Evolutionary conservation across 2,888 invertebrate species (phyloP).

Genomic region (Gonocerus acuteangulatus): DNA sequence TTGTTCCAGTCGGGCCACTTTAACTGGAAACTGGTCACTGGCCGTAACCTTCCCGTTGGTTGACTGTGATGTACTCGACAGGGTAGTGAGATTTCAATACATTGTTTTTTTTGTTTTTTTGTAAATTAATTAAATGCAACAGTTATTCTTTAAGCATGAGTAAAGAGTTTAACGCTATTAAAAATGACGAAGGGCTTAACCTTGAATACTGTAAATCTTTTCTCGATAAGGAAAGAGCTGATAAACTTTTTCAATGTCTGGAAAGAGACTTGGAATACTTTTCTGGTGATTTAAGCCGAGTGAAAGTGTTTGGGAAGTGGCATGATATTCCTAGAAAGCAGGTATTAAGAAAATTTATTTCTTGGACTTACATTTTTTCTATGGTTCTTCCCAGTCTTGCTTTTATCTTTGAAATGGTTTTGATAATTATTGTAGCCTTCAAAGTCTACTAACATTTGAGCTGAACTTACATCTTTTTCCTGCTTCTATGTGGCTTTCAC

Average conservation of each 20-base stretch:
- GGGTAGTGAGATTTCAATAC: no score
- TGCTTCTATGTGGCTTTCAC: no score
- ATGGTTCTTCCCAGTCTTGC: no score
- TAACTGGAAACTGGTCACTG: no score
- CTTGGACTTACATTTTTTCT: background rate
- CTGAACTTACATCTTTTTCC: no score
- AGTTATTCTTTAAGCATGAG: no score
- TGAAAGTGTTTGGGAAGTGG: slow-evolving; percentile 58
- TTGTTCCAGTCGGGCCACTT: no score
- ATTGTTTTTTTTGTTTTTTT: no score
- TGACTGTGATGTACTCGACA: no score
- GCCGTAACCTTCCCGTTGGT: no score
- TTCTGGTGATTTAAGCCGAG: slow-evolving; percentile 54
- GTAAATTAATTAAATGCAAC: no score
- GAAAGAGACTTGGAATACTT: slow-evolving; percentile 55
- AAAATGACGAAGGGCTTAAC: slow-evolving; percentile 49
- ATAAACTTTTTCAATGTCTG: slow-evolving; percentile 47
- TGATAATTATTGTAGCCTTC: background rate
- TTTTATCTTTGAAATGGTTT: background rate
- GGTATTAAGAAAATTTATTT: slow-evolving; percentile 41
- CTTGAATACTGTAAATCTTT: slow-evolving; percentile 48
- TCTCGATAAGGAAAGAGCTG: slow-evolving; percentile 43
- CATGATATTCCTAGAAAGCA: slow-evolving; percentile 60
- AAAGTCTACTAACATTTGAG: background rate
- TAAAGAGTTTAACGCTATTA: slow-evolving; percentile 43